Percentiles rank a stretch among this genome's conserved stretches.
These are phyloP conservation scores for Misgurnus anguillicaudatus DNA, from an alignment of 2,113 vertebrate species.

Conservation along the genomic window DNA sequence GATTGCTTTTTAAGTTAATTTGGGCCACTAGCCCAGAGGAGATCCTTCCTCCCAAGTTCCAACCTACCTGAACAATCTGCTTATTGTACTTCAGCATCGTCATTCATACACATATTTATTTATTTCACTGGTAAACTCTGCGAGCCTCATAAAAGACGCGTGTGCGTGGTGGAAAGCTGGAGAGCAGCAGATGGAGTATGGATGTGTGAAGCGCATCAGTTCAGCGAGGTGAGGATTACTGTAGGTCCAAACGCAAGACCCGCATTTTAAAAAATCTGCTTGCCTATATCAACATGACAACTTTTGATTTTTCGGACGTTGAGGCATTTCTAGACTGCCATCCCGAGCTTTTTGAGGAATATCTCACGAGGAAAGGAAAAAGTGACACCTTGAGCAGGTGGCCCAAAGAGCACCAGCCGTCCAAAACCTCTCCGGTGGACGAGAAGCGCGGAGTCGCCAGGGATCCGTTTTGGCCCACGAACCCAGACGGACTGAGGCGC, in stretches of 20 bases:
- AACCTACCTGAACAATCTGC: background rate
- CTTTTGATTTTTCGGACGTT: constrained; percentile 76
- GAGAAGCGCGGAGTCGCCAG: constrained; percentile 64
- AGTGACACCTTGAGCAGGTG: constrained; percentile 72
- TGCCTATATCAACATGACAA: constrained; percentile 63
- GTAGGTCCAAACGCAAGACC: background rate
- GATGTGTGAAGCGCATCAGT: constrained; percentile 6
- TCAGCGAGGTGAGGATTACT: constrained; percentile 3
- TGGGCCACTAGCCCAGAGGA: constrained; percentile 1
- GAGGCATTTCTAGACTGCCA: constrained; percentile 80
- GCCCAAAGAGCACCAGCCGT: constrained; percentile 69
- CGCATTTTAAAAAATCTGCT: constrained; percentile 10
- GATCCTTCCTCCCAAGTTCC: background rate
- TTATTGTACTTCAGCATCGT: constrained; percentile 13
- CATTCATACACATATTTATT: background rate
- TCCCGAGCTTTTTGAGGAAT: constrained; percentile 78
- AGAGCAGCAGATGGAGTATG: constrained; percentile 6
- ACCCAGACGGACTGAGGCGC: constrained; percentile 69
- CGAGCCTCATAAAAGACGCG: background rate
- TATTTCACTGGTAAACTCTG: background rate
- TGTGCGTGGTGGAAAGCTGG: background rate
- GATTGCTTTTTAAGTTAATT: constrained; percentile 24
- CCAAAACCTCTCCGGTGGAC: constrained; percentile 62
- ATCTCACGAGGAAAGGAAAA: constrained; percentile 73
- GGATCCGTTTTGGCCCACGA: constrained; percentile 63